These are phyloP conservation scores for Neodon shergylaensis DNA, from an alignment of 2,113 vertebrate genomes.

Conservation along the genomic window DNA sequence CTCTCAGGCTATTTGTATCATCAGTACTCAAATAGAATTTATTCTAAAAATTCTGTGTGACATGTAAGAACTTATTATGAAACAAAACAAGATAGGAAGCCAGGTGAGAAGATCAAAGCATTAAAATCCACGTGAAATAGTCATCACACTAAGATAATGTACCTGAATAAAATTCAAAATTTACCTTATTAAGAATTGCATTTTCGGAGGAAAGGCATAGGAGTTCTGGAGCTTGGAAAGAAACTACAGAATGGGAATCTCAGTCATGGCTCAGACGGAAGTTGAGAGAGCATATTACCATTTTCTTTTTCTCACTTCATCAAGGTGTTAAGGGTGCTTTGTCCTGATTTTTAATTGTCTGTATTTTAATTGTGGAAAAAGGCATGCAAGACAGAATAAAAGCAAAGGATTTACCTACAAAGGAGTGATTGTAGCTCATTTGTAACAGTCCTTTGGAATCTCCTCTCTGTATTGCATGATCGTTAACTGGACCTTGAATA, in stretches of 20 bases:
- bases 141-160: not conserved
- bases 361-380: constrained; percentile 77
- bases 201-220: not conserved
- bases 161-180: not conserved
- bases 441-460: not conserved
- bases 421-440: constrained; percentile 54
- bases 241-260: not conserved
- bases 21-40: not conserved
- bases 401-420: constrained; percentile 80
- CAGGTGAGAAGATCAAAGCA: not conserved
- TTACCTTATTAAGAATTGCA: not conserved
- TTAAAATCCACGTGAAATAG: not conserved
- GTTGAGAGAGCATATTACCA: not conserved
- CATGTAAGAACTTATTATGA: not conserved
- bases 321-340: constrained; percentile 84
- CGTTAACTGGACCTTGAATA: constrained; percentile 56
- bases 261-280: not conserved
- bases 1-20: not conserved
- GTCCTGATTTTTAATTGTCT: constrained; percentile 81
- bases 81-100: not conserved
- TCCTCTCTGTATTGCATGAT: constrained; percentile 58
- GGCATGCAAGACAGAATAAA: constrained; percentile 67
- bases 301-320: not conserved
- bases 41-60: not conserved
- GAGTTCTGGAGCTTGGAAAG: not conserved